Evolutionary conservation across 92 coral and sea anemone species (phyloP), one percentile per base, ranked within the genome.

Genomic region (Parazoanthus atlanticus): DNA sequence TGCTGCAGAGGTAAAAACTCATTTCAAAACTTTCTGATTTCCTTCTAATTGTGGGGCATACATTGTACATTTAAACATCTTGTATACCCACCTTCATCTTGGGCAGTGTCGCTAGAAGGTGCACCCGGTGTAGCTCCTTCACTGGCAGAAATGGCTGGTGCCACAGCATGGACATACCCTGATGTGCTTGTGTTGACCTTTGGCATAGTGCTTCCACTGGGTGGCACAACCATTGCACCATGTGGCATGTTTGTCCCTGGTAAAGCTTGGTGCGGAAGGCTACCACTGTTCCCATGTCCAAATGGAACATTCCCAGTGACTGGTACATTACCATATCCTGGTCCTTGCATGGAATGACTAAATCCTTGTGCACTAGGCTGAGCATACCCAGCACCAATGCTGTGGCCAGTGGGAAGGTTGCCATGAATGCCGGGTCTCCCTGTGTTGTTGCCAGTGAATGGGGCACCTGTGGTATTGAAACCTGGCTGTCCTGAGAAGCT

Each of bases 401-500:
- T 15, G 3, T 33, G 56, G 21, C 78, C 43, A 47, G 82, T 12
- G 9, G 61, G 82, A 1, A 67, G 30, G 86, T 38, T 82, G 30
- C 86, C 52, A 36, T 82, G 86, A 31, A 33, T 64, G 12, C 75
- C 19, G 16, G 58, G 23, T 26, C 6, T 23, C 12, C 32, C 56
- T 65, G 31, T 40, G 23, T 21, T 61, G 43, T 64, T 82, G 70
- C 86, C 70, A 82, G 75, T 65, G 75, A 61, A 43, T 23, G 74
- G 86, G 86, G 33, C 74, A 32, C 21, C 61, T 65, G 58, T 82
- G 76, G 54, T 16, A 67, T 23, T 64, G 26, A 82, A 33, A 65
- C 52, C 49, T 10, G 86, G 69, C 67, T 69, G 78, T 49, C 79
- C 87, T 41, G 66, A 70, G 58, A 41, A 84, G 25, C 78, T 84